Conservation (phyloP, 2,888 invertebrate genomes). For the Polyommatus iphigenia region DNA sequence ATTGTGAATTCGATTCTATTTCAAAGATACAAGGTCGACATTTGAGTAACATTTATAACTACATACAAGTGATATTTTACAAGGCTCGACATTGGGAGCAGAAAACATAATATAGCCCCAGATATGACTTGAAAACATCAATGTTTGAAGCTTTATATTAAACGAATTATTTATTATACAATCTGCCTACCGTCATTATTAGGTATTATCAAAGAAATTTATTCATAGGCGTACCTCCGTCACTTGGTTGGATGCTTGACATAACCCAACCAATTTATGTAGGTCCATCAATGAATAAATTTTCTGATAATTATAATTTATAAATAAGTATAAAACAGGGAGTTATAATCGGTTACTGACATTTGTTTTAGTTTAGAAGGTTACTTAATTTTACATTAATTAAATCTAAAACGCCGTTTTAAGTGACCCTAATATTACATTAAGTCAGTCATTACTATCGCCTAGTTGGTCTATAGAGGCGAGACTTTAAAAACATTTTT, state of each 20-base stretch:
- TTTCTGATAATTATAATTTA: too few relatives aligned
- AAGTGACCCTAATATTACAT: not conserved
- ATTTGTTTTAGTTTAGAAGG: not conserved
- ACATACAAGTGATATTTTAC: conserved; percentile 3
- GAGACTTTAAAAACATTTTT: not conserved
- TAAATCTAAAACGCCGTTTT: not conserved
- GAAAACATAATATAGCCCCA: not conserved
- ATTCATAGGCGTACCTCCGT: not conserved
- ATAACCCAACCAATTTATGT: not conserved
- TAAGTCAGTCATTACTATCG: conserved; percentile 19
- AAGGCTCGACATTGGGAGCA: not conserved
- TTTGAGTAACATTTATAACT: not conserved
- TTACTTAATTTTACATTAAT: not conserved
- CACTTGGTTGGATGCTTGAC: not conserved
- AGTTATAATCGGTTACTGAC: not conserved
- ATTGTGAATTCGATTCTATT: not conserved
- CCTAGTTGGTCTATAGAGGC: conserved; percentile 11
- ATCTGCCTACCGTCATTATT: not conserved
- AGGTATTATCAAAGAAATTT: not conserved
- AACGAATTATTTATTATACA: not conserved
- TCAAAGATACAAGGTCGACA: not conserved
- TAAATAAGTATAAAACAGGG: not conserved
- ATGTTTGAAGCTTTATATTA: not conserved
- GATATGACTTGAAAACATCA: not conserved
- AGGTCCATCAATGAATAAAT: not conserved